These are phyloP conservation scores for Andrena flavipes DNA, from an alignment of 2,888 invertebrate genomes.

Conservation along the genomic window DNA sequence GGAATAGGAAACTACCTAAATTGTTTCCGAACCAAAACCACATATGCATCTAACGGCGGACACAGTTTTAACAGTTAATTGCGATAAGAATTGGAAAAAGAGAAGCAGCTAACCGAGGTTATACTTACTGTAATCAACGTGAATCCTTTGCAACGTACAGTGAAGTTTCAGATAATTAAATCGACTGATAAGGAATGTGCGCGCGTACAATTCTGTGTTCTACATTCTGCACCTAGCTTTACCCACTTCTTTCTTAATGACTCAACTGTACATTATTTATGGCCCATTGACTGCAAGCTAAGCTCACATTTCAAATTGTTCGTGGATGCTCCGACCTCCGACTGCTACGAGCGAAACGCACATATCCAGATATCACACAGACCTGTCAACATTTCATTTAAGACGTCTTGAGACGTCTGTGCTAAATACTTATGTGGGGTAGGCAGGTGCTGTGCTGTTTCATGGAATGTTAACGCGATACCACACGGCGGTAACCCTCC, in stretches of 20 bases:
- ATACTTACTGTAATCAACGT: constrained; percentile 40
- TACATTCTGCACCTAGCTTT: constrained; percentile 66
- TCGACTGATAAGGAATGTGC: constrained; percentile 61
- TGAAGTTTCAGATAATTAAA: constrained; percentile 41
- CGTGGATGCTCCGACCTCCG: neutral
- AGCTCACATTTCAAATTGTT: neutral
- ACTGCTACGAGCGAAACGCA: no score
- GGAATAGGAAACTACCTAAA: constrained; percentile 88
- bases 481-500: neutral
- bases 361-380: no score
- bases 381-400: no score
- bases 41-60: constrained; percentile 87
- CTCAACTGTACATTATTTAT: constrained; percentile 44
- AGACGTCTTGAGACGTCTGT: no score
- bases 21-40: constrained; percentile 89
- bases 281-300: constrained; percentile 5
- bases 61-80: neutral
- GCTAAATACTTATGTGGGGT: no score
- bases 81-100: neutral
- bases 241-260: constrained; percentile 51
- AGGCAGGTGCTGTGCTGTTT: neutral
- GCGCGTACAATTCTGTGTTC: constrained; percentile 33
- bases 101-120: neutral
- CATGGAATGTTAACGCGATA: neutral
- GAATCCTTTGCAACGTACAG: constrained; percentile 2